Percentiles rank a stretch among this genome's conserved stretches.
These are phyloP conservation scores for Galagoides demidoff DNA, from an alignment of 2,797 vertebrate genomes.

Conservation along the genomic window DNA sequence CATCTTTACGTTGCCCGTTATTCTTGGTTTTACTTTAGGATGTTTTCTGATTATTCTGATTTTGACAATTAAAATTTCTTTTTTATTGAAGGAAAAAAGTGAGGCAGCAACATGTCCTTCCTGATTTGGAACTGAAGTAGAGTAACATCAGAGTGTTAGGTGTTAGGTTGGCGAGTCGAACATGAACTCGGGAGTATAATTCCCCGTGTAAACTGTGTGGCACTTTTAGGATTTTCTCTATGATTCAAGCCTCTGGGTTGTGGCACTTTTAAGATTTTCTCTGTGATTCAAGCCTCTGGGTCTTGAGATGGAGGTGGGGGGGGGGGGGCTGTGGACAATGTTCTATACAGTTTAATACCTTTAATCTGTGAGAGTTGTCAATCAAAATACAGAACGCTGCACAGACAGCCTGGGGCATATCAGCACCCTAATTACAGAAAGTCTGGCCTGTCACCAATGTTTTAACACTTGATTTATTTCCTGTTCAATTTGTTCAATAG, in stretches of 20 bases:
- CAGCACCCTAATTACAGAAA: conserved; percentile 94
- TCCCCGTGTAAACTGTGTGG: conserved; percentile 45
- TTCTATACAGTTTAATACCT: conserved; percentile 89
- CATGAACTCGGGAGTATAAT: conserved; percentile 54
- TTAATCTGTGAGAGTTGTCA: conserved; percentile 92
- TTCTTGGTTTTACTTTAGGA: neutral
- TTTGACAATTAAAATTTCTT: neutral
- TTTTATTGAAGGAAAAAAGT: neutral
- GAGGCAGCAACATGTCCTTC: neutral
- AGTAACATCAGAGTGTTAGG: conserved; percentile 46
- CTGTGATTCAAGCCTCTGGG: neutral
- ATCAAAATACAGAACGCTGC: conserved; percentile 90
- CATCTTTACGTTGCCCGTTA: neutral
- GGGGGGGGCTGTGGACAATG: neutral
- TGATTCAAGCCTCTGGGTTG: too few relatives aligned
- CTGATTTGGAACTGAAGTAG: conserved; percentile 31
- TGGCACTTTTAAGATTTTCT: neutral
- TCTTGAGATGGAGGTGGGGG: conserved; percentile 25
- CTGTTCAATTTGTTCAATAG: conserved; percentile 91
- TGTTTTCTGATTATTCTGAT: neutral
- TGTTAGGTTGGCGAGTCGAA: conserved; percentile 62
- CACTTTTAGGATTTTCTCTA: neutral
- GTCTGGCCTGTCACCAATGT: conserved; percentile 92
- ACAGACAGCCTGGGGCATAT: conserved; percentile 91
- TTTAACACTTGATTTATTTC: conserved; percentile 98